These are phyloP conservation scores for Pleuronectes platessa DNA, from an alignment of 2,113 vertebrate genomes.

Conservation along the genomic window DNA sequence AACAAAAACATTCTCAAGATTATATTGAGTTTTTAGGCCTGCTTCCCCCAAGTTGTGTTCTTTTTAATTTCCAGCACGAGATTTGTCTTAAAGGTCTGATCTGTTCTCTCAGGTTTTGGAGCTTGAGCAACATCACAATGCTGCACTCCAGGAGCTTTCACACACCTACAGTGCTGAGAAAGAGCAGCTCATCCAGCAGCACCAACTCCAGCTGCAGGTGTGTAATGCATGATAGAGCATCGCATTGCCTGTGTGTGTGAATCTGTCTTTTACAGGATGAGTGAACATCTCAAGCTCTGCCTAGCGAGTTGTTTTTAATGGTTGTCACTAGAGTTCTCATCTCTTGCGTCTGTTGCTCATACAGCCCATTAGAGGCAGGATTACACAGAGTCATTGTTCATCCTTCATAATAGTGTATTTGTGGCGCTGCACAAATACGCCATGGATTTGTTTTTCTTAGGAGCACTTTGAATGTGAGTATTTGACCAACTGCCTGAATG, in stretches of 20 bases:
- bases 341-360: constrained; percentile 39
- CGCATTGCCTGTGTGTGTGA: background rate
- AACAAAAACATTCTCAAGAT: background rate
- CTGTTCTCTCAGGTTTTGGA: constrained; percentile 69
- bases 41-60: background rate
- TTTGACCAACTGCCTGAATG: constrained; percentile 6
- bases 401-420: constrained; percentile 39
- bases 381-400: constrained; percentile 45
- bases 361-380: constrained; percentile 33
- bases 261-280: background rate
- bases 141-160: constrained; percentile 80
- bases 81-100: background rate
- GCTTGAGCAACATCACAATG: constrained; percentile 82
- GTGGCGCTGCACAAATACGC: background rate
- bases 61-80: background rate
- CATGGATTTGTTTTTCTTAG: background rate
- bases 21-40: background rate
- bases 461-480: constrained; percentile 10
- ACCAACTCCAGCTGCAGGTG: constrained; percentile 85
- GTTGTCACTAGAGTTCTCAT: background rate
- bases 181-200: constrained; percentile 75
- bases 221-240: background rate
- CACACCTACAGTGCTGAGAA: constrained; percentile 73
- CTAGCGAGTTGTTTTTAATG: background rate
- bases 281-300: background rate